Base-by-base conservation (phyloP, 2,797 vertebrate genomes). In the Gambusia yucatana region DNA sequence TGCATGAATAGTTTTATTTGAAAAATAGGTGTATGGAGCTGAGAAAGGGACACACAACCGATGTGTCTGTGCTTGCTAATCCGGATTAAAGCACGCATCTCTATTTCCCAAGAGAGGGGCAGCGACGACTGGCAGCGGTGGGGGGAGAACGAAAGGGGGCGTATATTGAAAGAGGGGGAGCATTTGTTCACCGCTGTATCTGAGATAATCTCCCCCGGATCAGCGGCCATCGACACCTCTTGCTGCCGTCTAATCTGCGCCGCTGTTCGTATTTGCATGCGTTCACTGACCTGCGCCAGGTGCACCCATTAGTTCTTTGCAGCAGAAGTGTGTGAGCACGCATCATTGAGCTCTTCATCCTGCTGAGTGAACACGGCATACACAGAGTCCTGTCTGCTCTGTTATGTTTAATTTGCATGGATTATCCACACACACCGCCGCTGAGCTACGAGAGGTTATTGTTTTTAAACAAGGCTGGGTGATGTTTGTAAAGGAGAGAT, bases 61-160 rank as follows among this genome's bases (percentile, higher is more conserved):
- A 93, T 94, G 92, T 91, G 94, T 80, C 81, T 86, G 85, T 91
- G 87, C 89, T 84, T 85, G 81, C 88, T 96, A 96, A 96, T 95
- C 95, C 94, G 94, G 95, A 96, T 95, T 96, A 96, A 96, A 93
- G 87, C 85, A 79, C 84, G 89, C 90, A 87, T 95, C 94, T 95
- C 90, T 80, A 89, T 95, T 94, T 95, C 94, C 93, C 95, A 75
- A 79, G 91, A 87, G 92, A 89, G 55, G 84, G 86, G 85, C 33
- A 84, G 81, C 1, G 46, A 82, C 47, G 36, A 82, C 80, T 80
- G 83, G 88, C 72, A 85, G 82, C 61, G 36, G 61, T n/a, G 17
- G 70, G 39, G 61, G 48, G 77, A 8, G 50, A 25, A 25, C 6
- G 22, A 52, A 52, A 52, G 22, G 43, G 70, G 30, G 80, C 10